Evolutionary conservation across 2,113 vertebrate species (phyloP).

Genomic region (Axis porcinus): DNA sequence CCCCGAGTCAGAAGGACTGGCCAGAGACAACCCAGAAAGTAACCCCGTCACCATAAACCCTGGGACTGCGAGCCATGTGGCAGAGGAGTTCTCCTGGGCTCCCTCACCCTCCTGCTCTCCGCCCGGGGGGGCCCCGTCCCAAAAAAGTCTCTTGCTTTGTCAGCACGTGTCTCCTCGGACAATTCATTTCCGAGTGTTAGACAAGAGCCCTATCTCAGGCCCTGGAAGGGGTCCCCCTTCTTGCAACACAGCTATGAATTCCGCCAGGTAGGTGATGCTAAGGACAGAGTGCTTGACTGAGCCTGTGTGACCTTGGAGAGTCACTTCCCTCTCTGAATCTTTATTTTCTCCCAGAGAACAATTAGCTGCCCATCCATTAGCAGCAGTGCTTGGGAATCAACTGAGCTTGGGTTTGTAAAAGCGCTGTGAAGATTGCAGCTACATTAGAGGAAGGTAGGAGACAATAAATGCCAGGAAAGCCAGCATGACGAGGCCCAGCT

Average conservation of each 20-base stretch:
- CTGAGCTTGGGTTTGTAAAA: neutral
- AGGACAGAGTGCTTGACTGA: neutral
- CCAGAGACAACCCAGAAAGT: neutral
- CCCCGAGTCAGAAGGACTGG: neutral
- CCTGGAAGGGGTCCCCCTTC: neutral
- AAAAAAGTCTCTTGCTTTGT: neutral
- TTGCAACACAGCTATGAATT: neutral
- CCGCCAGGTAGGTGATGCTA: neutral
- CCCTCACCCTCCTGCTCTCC: neutral
- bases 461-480: neutral
- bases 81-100: neutral
- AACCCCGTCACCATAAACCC: neutral
- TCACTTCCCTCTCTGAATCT: neutral
- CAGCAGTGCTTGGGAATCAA: neutral
- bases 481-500: neutral
- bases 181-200: neutral
- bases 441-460: neutral
- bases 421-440: neutral
- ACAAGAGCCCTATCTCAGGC: neutral
- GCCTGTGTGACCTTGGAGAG: neutral
- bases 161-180: neutral
- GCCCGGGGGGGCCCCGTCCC: neutral
- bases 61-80: neutral
- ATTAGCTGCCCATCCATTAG: too few species aligned
- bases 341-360: neutral